phyloP scores from a whole-genome alignment of 2,113 vertebrate genomes.

The Sardina pilchardus region DNA sequence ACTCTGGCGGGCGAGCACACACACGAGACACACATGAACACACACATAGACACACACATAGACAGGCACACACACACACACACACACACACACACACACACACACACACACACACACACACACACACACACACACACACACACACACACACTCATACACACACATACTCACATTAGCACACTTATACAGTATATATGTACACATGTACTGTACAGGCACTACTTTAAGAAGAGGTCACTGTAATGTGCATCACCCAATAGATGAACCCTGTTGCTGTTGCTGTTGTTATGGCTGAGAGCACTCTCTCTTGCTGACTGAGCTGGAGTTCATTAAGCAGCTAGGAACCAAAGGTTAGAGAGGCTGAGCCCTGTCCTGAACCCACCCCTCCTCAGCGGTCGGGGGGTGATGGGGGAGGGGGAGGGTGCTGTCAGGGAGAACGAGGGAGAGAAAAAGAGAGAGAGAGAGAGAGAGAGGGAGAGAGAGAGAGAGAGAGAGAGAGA shows the following conservation, averaged over 20 bases:
- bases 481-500: neutral
- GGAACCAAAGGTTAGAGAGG: neutral
- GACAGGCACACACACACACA: neutral
- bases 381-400: neutral
- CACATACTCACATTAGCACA: neutral
- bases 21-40: neutral
- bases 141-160: constrained; percentile 19
- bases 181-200: neutral
- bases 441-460: neutral
- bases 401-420: neutral
- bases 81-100: neutral
- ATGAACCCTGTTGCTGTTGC: neutral
- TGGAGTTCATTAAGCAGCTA: neutral
- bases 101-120: constrained; percentile 16
- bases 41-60: too few species aligned
- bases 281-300: neutral
- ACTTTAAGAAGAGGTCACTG: neutral
- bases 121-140: constrained; percentile 15
- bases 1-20: neutral
- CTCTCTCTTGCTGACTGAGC: neutral
- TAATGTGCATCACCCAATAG: neutral
- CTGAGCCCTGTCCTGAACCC: neutral
- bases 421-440: neutral
- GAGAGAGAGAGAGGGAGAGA: neutral
- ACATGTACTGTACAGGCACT: too few species aligned